Evolutionary conservation across 2,888 invertebrate genomes (phyloP).

Genomic region (Drosophila paramelanica): DNA sequence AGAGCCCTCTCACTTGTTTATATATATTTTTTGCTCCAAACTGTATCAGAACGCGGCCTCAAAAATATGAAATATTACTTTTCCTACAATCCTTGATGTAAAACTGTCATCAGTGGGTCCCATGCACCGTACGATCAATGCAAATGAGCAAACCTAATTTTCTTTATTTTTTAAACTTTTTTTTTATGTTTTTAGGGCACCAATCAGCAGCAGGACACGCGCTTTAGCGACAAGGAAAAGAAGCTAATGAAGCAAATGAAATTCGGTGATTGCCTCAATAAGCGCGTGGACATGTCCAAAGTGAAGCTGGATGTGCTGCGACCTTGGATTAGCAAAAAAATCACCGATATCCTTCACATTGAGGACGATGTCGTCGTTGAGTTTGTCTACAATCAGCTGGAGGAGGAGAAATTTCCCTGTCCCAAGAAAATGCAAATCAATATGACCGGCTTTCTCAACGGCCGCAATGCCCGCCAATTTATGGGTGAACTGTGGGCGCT

Average conservation of each 20-base stretch:
- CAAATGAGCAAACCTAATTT: too few relatives aligned
- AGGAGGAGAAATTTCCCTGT: slow-evolving; percentile 96
- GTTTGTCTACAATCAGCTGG: slow-evolving; percentile 99
- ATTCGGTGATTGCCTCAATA: slow-evolving; percentile 96
- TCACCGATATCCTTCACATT: slow-evolving; percentile 97
- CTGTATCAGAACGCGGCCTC: too few relatives aligned
- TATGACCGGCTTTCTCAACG: slow-evolving; percentile 99
- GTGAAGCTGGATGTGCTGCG: slow-evolving; percentile 98
- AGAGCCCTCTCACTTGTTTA: too few relatives aligned
- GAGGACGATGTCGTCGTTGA: slow-evolving; percentile 99
- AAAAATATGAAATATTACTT: too few relatives aligned
- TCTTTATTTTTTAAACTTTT: background rate
- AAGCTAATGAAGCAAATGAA: slow-evolving; percentile 99
- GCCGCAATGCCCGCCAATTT: slow-evolving; percentile 98
- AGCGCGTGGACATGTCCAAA: slow-evolving; percentile 99
- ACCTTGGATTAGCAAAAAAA: slow-evolving; percentile 99
- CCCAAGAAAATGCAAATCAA: slow-evolving; percentile 99
- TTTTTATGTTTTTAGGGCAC: slow-evolving; percentile 90
- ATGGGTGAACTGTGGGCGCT: slow-evolving; percentile 99
- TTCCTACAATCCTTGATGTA: too few relatives aligned
- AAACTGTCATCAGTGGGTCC: too few relatives aligned
- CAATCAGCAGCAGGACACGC: slow-evolving; percentile 98
- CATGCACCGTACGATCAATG: too few relatives aligned
- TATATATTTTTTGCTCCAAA: too few relatives aligned
- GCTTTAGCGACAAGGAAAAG: slow-evolving; percentile 99